A percentile compares a stretch with the other conserved stretches of the same genome.
phyloP scores from a whole-genome alignment of 2,888 invertebrate species.

The Nematopogon swammerdamellus region DNA sequence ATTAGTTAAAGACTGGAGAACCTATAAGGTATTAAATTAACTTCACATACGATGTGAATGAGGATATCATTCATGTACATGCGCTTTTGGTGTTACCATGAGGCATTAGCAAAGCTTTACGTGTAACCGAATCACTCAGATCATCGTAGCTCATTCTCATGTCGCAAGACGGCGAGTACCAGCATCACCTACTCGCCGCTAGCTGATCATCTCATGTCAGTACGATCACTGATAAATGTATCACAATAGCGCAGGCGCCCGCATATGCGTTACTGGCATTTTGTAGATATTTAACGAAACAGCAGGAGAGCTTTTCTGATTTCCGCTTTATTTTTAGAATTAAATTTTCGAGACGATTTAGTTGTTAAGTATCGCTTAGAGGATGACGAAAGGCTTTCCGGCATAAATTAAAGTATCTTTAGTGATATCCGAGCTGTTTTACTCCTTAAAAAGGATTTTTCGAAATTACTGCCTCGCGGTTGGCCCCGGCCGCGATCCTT shows the following conservation, averaged over 20 bases:
- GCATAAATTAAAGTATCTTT: neutral
- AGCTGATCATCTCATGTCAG: constrained; percentile 15
- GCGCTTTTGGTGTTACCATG: neutral
- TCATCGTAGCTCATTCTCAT: constrained; percentile 29
- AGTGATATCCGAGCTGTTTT: neutral
- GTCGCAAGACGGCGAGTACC: constrained; percentile 13
- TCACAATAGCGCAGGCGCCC: constrained; percentile 52
- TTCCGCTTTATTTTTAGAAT: too few species aligned
- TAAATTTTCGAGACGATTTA: too few species aligned
- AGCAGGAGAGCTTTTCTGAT: constrained; percentile 31
- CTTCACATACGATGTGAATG: neutral
- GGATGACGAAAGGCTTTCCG: neutral
- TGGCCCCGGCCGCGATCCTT: neutral
- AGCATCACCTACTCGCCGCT: constrained; percentile 43
- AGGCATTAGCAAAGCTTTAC: neutral
- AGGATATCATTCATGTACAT: neutral
- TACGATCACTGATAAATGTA: constrained; percentile 43
- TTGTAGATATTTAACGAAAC: constrained; percentile 13
- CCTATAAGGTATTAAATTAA: neutral
- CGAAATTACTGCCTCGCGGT: neutral
- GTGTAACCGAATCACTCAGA: neutral
- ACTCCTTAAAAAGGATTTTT: neutral
- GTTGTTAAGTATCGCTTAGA: too few species aligned
- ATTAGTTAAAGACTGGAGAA: constrained; percentile 37
- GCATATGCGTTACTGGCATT: constrained; percentile 16